phyloP scores from a whole-genome alignment of 2,113 vertebrate genomes.

The Sorex araneus region DNA sequence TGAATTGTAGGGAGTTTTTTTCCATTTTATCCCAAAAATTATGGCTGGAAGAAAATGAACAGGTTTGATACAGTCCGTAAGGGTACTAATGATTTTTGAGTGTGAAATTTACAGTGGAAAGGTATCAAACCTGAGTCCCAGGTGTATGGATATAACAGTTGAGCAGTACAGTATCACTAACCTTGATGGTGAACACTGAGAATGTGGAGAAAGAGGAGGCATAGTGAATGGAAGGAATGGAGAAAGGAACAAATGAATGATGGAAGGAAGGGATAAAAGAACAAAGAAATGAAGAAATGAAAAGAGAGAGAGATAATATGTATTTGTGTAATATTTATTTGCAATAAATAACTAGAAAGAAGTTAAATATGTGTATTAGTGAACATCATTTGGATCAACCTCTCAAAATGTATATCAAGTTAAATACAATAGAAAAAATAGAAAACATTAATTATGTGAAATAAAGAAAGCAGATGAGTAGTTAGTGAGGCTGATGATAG shows the following conservation, averaged over 20 bases:
- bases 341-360: background rate
- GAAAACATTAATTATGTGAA: background rate
- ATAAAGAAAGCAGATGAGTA: background rate
- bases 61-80: background rate
- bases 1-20: background rate
- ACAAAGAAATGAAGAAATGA: background rate
- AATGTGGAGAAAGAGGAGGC: background rate
- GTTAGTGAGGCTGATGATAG: background rate
- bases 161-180: background rate
- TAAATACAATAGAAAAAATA: conserved; percentile 9
- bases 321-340: background rate
- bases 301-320: too few relatives aligned
- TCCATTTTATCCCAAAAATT: background rate
- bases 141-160: background rate
- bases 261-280: accelerated
- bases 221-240: background rate
- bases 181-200: background rate
- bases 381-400: background rate
- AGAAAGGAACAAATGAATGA: background rate
- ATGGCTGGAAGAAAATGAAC: background rate
- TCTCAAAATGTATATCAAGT: background rate
- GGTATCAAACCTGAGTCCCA: background rate
- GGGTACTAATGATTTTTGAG: background rate
- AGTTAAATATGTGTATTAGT: background rate
- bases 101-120: conserved; percentile 45